Evolutionary conservation across 1,140 invertebrate species (phyloP), one percentile per base, ranked within the genome.

Genomic region (Drosophila asahinai): DNA sequence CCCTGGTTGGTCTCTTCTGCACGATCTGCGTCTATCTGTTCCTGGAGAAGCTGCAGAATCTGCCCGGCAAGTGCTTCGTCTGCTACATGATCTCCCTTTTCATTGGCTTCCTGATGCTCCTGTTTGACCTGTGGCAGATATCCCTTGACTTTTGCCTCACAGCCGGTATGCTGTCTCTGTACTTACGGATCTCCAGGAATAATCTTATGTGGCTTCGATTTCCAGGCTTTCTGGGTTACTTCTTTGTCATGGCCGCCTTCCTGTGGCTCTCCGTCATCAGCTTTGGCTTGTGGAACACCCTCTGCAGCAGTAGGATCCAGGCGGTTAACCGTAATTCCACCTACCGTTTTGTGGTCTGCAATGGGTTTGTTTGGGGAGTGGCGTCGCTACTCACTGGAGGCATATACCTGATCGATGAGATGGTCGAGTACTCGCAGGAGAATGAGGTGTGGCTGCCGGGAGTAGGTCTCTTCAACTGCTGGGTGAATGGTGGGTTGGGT

Each of bases 251-350:
- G 80, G 94, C 95, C 4, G 95, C 95, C 54, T 97, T 97, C 90
- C 95, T 96, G 60, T 97, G 96, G 96, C 95, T 97, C 75, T 96
- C 95, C 77, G 94, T 96, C 3, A 96, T 97, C 93, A 95, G 96
- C 66, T 95, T 96, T 77, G 96, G 97, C 81, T 95, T 97, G 40
- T 97, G 95, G 94, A 94, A 94, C 81, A 96, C 96, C 52, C 96
- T 96, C 92, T 94, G 95, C 93, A 93, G 93, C 5, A 92, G 91
- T 12, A n/a, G n/a, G 42, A 17, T 93, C 92, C 84, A 58, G 59
- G 83, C 47, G 8, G n/a, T n/a, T 17, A 43, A 17, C n/a, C 42
- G 3, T 8, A 17, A 17, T 17, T 43, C 71, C 80, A 8, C 77
- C 57, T 17, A 51, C 40, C 22, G 95, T 94, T 67, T 96, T 96